These are phyloP conservation scores for Caradrina clavipalpis DNA, from an alignment of 2,888 invertebrate species.

Conservation along the genomic window DNA sequence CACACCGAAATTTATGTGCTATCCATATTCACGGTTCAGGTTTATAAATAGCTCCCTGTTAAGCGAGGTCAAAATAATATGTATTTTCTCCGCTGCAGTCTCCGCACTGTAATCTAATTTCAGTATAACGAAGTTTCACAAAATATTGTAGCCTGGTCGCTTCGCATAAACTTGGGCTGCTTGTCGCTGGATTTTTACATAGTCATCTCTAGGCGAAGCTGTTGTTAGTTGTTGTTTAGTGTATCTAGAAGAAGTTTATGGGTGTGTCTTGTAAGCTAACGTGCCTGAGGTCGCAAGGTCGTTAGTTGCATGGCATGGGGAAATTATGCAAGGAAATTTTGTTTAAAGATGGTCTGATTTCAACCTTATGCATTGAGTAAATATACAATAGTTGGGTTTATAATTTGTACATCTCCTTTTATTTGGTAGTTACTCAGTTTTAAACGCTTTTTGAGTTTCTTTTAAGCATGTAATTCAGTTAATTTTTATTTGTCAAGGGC, in stretches of 20 bases:
- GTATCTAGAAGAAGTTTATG: constrained; percentile 20
- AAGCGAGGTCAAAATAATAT: constrained; percentile 37
- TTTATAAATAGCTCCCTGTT: constrained; percentile 40
- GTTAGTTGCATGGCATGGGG: neutral
- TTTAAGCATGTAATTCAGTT: neutral
- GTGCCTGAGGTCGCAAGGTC: neutral
- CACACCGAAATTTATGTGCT: neutral
- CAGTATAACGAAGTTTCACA: constrained; percentile 50
- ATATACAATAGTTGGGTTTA: neutral
- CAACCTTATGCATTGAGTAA: neutral
- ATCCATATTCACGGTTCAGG: neutral
- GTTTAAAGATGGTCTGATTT: neutral
- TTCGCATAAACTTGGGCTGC: constrained; percentile 40
- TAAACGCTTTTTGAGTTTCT: neutral
- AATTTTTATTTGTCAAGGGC: neutral
- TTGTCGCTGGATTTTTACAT: constrained; percentile 40
- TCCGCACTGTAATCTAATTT: constrained; percentile 53
- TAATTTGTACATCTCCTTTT: too few species aligned
- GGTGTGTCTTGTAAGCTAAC: constrained; percentile 1
- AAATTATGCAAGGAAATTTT: constrained; percentile 7
- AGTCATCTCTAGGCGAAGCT: constrained; percentile 22
- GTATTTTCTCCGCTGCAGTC: constrained; percentile 37
- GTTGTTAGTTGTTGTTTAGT: constrained; percentile 29
- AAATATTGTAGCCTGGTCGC: constrained; percentile 48
- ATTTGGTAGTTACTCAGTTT: too few species aligned